These are phyloP conservation scores for Trachymyrmex septentrionalis DNA, from an alignment of 1,140 invertebrate species.

Conservation along the genomic window DNA sequence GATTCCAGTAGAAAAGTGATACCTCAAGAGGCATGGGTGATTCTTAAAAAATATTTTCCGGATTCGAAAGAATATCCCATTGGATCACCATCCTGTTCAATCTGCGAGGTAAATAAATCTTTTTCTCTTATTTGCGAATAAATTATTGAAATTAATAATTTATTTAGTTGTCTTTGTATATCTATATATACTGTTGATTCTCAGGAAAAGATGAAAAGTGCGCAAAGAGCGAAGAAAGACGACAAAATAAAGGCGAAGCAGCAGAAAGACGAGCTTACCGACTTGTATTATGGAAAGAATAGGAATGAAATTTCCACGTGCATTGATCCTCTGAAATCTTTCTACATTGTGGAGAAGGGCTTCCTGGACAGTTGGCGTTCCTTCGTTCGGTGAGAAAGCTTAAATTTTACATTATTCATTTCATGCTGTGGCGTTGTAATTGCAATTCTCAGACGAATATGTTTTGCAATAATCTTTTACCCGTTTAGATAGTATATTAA, in stretches of 20 bases:
- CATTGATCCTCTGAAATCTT: conserved; percentile 69
- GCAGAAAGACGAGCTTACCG: conserved; percentile 81
- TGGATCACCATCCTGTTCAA: conserved; percentile 81
- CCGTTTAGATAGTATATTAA: neutral
- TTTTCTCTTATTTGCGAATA: neutral
- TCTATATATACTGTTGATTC: neutral
- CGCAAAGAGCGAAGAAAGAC: conserved; percentile 81
- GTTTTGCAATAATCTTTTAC: neutral
- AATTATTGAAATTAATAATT: neutral
- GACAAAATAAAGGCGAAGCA: conserved; percentile 83
- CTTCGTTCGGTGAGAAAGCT: conserved; percentile 82
- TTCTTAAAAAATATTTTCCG: conserved; percentile 88
- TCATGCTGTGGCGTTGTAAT: neutral
- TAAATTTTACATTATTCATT: conserved; percentile 37
- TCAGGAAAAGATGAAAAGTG: conserved; percentile 81
- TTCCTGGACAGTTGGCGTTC: conserved; percentile 83
- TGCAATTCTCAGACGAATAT: neutral
- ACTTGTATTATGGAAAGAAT: conserved; percentile 81
- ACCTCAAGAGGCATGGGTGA: conserved; percentile 86
- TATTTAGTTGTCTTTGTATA: neutral
- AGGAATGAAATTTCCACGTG: conserved; percentile 79
- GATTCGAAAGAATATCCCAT: conserved; percentile 84
- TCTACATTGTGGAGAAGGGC: conserved; percentile 82
- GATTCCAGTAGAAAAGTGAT: conserved; percentile 85
- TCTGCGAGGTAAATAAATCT: conserved; percentile 83